Evolutionary conservation across 2,888 invertebrate genomes (phyloP).

Genomic region (Lordiphosa fenestrarum): DNA sequence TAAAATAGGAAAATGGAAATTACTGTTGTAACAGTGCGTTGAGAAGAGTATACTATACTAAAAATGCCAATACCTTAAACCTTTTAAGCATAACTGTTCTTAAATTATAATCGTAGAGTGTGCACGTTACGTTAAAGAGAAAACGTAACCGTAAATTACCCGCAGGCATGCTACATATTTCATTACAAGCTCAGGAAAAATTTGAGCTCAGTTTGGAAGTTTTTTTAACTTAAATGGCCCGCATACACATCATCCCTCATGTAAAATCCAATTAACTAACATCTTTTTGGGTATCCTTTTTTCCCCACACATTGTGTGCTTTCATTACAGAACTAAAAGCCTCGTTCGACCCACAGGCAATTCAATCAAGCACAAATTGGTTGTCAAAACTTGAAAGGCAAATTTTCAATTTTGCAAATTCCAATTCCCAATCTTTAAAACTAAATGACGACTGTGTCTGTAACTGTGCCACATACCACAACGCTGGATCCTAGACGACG

Average conservation of each 20-base stretch:
- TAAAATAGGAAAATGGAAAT: no score
- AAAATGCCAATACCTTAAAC: no score
- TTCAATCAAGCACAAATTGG: constrained; percentile 38
- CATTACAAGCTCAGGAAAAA: no score
- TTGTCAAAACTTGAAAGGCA: constrained; percentile 17
- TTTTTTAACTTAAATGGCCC: background rate
- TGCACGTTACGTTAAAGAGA: no score
- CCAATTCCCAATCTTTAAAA: constrained; percentile 41
- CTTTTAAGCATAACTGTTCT: no score
- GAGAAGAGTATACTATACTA: no score
- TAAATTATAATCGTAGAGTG: no score
- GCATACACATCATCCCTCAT: constrained; percentile 1
- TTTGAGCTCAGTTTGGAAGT: no score
- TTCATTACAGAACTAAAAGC: constrained; percentile 9
- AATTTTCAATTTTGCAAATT: constrained; percentile 29
- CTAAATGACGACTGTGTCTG: constrained; percentile 74
- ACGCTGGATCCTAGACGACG: constrained; percentile 71
- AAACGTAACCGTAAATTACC: no score
- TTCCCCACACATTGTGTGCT: constrained; percentile 10
- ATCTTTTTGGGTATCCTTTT: constrained; percentile 14
- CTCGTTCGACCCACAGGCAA: constrained; percentile 33
- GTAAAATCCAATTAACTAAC: constrained; percentile 32
- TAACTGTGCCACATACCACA: constrained; percentile 62
- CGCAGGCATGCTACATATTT: no score
- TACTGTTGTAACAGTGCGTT: no score